phyloP scores from a whole-genome alignment of 1,140 invertebrate genomes.

The Aporrectodea caliginosa region DNA sequence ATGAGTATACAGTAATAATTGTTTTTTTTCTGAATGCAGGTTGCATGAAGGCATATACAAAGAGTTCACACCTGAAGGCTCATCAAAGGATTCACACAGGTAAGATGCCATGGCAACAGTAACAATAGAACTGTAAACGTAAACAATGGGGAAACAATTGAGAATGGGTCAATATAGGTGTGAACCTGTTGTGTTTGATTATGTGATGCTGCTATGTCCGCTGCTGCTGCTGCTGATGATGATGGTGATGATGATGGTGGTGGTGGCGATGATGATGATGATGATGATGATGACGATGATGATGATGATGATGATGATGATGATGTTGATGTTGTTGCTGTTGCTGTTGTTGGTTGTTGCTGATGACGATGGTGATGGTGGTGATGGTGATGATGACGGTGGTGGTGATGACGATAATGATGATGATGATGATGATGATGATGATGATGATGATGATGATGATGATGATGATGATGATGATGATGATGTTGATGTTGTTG shows the following conservation, averaged over 20 bases:
- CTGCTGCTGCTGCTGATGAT: not conserved
- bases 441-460: slow-evolving; percentile 21
- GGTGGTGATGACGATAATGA: slow-evolving; percentile 6
- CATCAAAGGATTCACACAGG: slow-evolving; percentile 92
- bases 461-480: slow-evolving; percentile 21
- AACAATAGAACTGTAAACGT: no score
- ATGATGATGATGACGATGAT: slow-evolving; percentile 32
- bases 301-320: slow-evolving; percentile 26
- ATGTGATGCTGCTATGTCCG: no score
- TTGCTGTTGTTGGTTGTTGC: slow-evolving; percentile 21
- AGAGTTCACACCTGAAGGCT: slow-evolving; percentile 88
- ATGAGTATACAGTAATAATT: no score
- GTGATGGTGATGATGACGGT: slow-evolving; percentile 9
- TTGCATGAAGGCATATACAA: slow-evolving; percentile 92
- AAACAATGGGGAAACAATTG: no score
- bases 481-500: slow-evolving; percentile 8
- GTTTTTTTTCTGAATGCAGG: slow-evolving; percentile 64
- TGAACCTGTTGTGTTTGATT: no score
- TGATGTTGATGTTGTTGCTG: slow-evolving; percentile 23
- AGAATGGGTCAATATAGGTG: no score
- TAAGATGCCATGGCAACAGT: no score
- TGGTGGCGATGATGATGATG: slow-evolving; percentile 29
- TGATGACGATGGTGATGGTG: not conserved
- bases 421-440: slow-evolving; percentile 27
- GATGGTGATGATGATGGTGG: not conserved